phyloP scores from a whole-genome alignment of 2,888 invertebrate genomes.

The Eumerus sabulonum region DNA sequence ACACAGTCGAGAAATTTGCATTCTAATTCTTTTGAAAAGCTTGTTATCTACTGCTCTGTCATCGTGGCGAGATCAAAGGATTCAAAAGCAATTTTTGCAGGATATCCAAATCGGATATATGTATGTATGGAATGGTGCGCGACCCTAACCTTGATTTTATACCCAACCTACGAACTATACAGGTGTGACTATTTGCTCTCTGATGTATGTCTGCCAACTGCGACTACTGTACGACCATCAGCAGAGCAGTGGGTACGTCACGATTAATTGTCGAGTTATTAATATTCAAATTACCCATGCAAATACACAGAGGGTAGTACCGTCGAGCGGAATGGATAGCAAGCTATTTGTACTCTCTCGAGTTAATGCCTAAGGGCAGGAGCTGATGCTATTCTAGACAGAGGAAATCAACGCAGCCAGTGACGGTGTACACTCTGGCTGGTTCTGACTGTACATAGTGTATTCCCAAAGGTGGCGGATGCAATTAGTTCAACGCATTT shows the following conservation, averaged over 20 bases:
- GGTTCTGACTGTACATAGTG: conserved; percentile 11
- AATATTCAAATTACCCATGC: conserved; percentile 68
- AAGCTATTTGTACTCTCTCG: conserved; percentile 61
- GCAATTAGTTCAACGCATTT: conserved; percentile 68
- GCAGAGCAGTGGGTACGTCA: conserved; percentile 33
- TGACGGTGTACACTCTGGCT: not conserved
- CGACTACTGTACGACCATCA: conserved; percentile 5
- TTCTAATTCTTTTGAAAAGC: conserved; percentile 62
- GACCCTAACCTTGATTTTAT: conserved; percentile 64
- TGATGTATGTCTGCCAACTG: conserved; percentile 22
- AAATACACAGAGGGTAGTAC: conserved; percentile 51
- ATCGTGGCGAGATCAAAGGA: conserved; percentile 56
- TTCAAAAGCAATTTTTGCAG: conserved; percentile 50
- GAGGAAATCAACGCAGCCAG: conserved; percentile 11
- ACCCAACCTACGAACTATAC: conserved; percentile 27
- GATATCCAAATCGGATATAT: conserved; percentile 57
- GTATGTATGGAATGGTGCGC: conserved; percentile 12
- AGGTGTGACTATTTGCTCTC: conserved; percentile 40
- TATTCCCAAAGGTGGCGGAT: conserved; percentile 67
- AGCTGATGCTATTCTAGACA: conserved; percentile 3
- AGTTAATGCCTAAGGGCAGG: conserved; percentile 50
- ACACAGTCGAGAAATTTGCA: conserved; percentile 50
- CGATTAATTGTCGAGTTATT: conserved; percentile 69
- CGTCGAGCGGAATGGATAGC: conserved; percentile 63
- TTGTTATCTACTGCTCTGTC: conserved; percentile 45